Conservation (phyloP, 92 coral and sea anemone species). For the Muricea muricata region DNA sequence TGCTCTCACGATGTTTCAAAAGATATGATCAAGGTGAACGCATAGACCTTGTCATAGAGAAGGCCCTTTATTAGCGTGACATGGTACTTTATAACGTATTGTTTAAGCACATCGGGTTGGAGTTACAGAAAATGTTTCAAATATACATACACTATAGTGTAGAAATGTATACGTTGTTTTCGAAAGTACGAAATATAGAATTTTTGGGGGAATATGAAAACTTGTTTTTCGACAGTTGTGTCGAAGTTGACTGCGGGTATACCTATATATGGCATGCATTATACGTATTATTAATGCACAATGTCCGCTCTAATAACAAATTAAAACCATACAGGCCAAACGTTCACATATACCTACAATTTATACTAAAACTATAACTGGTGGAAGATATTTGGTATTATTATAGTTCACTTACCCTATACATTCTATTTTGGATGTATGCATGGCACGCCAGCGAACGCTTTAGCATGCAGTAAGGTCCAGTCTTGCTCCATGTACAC, state of each 20-base stretch:
- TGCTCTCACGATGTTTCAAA: background rate
- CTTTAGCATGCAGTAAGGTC: no score
- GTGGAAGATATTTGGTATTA: background rate
- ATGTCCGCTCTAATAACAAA: background rate
- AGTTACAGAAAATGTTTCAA: background rate
- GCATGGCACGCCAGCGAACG: no score
- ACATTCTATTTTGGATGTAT: no score
- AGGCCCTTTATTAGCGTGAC: background rate
- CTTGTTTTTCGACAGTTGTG: background rate
- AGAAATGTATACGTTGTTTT: background rate
- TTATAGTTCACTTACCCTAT: background rate
- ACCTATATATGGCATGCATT: background rate
- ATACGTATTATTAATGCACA: constrained; percentile 16
- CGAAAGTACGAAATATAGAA: background rate
- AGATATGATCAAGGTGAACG: constrained; percentile 17
- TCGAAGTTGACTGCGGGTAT: background rate
- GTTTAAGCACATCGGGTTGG: constrained; percentile 4
- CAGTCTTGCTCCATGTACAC: no score
- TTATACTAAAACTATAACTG: background rate
- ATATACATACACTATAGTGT: background rate
- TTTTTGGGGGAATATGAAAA: background rate
- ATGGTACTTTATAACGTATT: background rate
- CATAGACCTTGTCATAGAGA: constrained; percentile 19
- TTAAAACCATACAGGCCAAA: constrained; percentile 11
- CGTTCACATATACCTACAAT: background rate